A percentile compares a stretch with the other conserved stretches of the same genome.
Conservation (phyloP, 2,888 invertebrate species). For the Eilema griseolum region DNA sequence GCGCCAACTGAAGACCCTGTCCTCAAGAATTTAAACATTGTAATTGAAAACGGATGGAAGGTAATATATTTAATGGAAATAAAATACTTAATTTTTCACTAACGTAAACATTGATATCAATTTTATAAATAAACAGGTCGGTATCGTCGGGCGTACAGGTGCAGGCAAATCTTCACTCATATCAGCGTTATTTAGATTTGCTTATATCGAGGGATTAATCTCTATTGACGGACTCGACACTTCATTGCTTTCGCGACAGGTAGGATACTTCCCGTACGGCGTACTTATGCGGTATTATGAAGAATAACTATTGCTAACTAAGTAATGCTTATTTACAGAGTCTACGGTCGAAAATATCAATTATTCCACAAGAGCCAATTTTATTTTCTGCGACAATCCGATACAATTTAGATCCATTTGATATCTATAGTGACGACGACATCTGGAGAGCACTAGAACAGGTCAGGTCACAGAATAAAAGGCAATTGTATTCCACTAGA, state of each 20-base stretch:
- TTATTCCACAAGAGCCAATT: conserved; percentile 94
- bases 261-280: conserved; percentile 42
- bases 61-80: conserved; percentile 48
- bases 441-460: conserved; percentile 92
- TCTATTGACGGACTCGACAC: conserved; percentile 89
- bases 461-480: conserved; percentile 70
- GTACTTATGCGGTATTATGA: not conserved
- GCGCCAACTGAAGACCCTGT: conserved; percentile 88
- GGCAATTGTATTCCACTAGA: conserved; percentile 25
- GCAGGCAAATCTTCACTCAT: conserved; percentile 92
- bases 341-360: conserved; percentile 87
- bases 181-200: conserved; percentile 90
- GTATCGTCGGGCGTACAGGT: conserved; percentile 92
- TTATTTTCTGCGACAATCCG: conserved; percentile 90
- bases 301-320: not conserved
- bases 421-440: conserved; percentile 89
- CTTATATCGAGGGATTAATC: conserved; percentile 88
- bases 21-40: conserved; percentile 81
- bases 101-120: not conserved
- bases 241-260: conserved; percentile 85
- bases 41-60: conserved; percentile 80
- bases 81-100: not conserved
- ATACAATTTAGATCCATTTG: conserved; percentile 92
- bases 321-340: conserved; percentile 74
- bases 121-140: conserved; percentile 63